phyloP scores from a whole-genome alignment of 2,113 vertebrate species.

The Garra rufa region DNA sequence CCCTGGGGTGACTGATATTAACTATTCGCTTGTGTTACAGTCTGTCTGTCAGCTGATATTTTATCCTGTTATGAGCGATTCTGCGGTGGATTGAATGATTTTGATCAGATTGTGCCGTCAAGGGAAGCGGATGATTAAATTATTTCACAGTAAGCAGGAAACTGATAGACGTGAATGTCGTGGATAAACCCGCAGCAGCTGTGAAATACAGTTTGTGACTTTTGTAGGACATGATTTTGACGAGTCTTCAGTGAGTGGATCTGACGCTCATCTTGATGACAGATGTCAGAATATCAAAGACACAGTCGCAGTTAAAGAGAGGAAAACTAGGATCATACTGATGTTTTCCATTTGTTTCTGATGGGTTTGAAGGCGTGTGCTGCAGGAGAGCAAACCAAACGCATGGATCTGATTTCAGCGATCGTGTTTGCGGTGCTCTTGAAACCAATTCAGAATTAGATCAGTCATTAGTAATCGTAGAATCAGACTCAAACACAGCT shows the following conservation, averaged over 20 bases:
- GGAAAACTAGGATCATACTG: background rate
- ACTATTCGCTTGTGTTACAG: background rate
- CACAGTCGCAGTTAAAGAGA: background rate
- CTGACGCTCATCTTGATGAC: constrained; percentile 6
- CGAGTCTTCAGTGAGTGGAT: background rate
- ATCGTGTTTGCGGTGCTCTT: background rate
- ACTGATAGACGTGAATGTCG: background rate
- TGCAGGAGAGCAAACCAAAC: background rate
- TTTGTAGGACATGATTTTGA: background rate
- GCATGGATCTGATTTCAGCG: background rate
- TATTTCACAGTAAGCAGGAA: background rate
- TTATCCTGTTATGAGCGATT: background rate
- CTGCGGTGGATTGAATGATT: background rate
- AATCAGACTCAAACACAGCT: background rate
- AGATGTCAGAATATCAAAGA: background rate
- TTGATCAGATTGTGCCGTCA: background rate
- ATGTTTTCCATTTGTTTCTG: background rate
- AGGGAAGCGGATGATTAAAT: background rate
- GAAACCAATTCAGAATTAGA: background rate
- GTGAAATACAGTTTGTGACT: background rate
- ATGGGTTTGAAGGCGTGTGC: background rate
- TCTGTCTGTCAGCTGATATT: background rate
- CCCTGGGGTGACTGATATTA: background rate
- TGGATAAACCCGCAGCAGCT: background rate
- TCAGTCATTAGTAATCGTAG: background rate